Conservation (phyloP, 1,140 invertebrate species). For the Psilanteris sp. region DNA sequence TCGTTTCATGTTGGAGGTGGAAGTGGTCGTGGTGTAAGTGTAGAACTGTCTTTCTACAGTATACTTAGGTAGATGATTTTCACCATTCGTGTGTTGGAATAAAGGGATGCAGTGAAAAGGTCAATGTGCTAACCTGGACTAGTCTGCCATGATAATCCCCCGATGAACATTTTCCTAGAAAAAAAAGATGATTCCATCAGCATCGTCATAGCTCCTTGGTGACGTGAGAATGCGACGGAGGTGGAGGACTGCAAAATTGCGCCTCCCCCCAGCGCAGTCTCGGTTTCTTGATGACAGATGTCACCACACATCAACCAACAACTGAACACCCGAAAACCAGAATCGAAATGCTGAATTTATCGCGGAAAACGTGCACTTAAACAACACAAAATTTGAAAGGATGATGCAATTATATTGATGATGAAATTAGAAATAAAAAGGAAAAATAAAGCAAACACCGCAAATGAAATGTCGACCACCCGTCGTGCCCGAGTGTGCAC, state of each 20-base stretch:
- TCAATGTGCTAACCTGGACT: constrained; percentile 92
- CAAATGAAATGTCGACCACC: constrained; percentile 13
- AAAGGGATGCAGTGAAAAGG: constrained; percentile 22
- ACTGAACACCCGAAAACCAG: constrained; percentile 66
- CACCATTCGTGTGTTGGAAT: constrained; percentile 1
- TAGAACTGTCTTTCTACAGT: neutral
- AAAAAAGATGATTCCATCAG: constrained; percentile 80
- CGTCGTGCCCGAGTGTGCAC: constrained; percentile 28
- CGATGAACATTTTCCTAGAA: constrained; percentile 98
- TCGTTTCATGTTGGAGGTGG: neutral
- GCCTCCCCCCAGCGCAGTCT: constrained; percentile 68
- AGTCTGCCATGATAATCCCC: constrained; percentile 99
- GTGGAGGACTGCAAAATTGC: constrained; percentile 68
- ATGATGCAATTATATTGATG: neutral
- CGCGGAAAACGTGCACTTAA: constrained; percentile 43
- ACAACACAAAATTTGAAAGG: constrained; percentile 46
- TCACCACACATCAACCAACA: constrained; percentile 76
- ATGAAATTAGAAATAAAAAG: constrained; percentile 1
- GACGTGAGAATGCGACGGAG: constrained; percentile 62
- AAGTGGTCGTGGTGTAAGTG: constrained; percentile 15
- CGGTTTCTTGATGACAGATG: constrained; percentile 70
- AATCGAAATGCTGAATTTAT: constrained; percentile 24
- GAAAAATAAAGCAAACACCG: constrained; percentile 14
- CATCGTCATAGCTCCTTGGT: constrained; percentile 63
- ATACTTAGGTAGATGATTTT: no score